A percentile compares a stretch with the other conserved stretches of the same genome.
phyloP scores from a whole-genome alignment of 2,888 invertebrate species.

The Escarpia spicata region DNA sequence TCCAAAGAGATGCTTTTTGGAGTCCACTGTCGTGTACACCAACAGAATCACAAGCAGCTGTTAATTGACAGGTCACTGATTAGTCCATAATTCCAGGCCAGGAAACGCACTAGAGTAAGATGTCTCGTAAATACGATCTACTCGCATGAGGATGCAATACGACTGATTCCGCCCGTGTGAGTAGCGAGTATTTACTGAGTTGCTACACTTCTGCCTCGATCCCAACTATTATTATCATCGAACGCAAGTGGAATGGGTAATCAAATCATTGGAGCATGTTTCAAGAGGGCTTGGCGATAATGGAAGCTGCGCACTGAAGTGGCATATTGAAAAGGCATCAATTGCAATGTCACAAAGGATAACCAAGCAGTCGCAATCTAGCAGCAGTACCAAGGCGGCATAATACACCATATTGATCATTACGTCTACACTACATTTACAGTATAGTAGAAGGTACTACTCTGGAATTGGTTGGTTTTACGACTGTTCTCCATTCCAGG shows the following conservation, averaged over 20 bases:
- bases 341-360: not conserved
- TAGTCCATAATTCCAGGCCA: not conserved
- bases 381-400: not conserved
- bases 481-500: not conserved
- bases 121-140: not conserved
- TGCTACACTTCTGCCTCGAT: not conserved
- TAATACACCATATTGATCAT: not conserved
- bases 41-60: not conserved
- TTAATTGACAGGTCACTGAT: not conserved
- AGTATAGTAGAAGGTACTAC: not conserved
- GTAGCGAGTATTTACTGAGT: not conserved
- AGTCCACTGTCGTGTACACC: not conserved
- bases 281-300: not conserved
- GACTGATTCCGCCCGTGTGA: not conserved
- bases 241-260: not conserved
- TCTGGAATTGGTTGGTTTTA: not conserved
- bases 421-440: not conserved
- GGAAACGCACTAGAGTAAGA: not conserved
- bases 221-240: not conserved
- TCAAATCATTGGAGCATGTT: not conserved
- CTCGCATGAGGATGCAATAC: not conserved
- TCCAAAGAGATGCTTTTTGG: not conserved
- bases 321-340: slow-evolving; percentile 6
- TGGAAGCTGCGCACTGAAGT: not conserved
- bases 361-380: not conserved